Base-by-base conservation (phyloP, 2,888 invertebrate genomes). In the Dicranocentrus wangi region DNA sequence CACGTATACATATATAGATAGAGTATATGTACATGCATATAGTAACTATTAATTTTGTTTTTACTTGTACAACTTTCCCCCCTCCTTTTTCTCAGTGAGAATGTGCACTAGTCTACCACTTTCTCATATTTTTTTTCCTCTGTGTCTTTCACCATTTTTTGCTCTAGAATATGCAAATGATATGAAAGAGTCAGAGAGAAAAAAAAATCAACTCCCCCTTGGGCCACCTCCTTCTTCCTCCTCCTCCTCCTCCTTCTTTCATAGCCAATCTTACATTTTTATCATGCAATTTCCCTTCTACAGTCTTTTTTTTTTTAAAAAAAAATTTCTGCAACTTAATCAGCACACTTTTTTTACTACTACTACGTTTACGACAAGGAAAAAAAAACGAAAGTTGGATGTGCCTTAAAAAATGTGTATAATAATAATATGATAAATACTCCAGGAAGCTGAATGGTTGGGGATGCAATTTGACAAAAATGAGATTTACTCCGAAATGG, bases 231-330 rank as follows among this genome's bases (percentile, higher is more conserved):
- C 60, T 10, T 27, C 27, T 25, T n/a, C 28, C 60, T n/a, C n/a
- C 13, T 21, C 15, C 28, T 61, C n/a, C 23, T 15, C 23, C 28
- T 61, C 39, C 25, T 15, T 28, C 17, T 71, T 70, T 47, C 42
- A 32, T 58, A 76, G 76, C 76, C 76, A 76, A 76, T 76, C 76
- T 76, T 66, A 76, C 66, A 76, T 76, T 76, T 76, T 76, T 76
- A 76, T 66, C 39, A 32, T 73, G 43, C 60, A 60, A 71, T 60
- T 27, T 43, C 28, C 27, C 23, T n/a, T n/a, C n/a, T n/a, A n/a
- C 7, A 55, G 23, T 39, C 42, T 71, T 71, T 66, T 55, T 55
- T 55, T 51, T 51, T 19, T 51, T 51, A 51, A 13, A 17, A 51
- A 19, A 19, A 51, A 17, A 32, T n/a, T n/a, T n/a, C n/a, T n/a